These are phyloP conservation scores for Gryon sp. DNA, from an alignment of 1,140 invertebrate genomes.

Conservation along the genomic window DNA sequence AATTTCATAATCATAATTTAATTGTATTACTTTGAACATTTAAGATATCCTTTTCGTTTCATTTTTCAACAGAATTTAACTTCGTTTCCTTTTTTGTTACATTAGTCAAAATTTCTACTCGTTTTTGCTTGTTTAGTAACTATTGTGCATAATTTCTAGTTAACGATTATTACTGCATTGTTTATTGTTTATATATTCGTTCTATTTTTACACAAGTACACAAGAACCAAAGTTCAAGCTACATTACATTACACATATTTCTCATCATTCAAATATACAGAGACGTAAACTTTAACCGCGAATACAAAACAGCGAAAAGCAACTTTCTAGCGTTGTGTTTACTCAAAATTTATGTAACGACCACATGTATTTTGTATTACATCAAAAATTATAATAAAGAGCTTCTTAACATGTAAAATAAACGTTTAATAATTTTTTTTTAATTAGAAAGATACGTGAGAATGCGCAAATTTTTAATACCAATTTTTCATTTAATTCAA, in stretches of 20 bases:
- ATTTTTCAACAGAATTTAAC: no score
- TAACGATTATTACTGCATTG: neutral
- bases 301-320: neutral
- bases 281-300: neutral
- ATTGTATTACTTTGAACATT: no score
- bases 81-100: no score
- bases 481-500: no score
- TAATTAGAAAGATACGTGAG: no score
- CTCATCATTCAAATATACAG: neutral
- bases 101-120: no score
- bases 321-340: conserved; percentile 1
- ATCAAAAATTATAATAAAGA: neutral
- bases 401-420: neutral
- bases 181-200: neutral
- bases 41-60: no score
- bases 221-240: neutral
- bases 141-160: no score
- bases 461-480: no score
- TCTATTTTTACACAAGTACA: neutral
- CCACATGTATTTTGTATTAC: neutral
- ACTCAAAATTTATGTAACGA: neutral
- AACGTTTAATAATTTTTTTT: no score
- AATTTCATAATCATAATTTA: no score
- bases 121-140: no score
- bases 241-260: neutral